Base-by-base conservation (phyloP, 2,797 vertebrate species). In the Anisognathus igniventris region DNA sequence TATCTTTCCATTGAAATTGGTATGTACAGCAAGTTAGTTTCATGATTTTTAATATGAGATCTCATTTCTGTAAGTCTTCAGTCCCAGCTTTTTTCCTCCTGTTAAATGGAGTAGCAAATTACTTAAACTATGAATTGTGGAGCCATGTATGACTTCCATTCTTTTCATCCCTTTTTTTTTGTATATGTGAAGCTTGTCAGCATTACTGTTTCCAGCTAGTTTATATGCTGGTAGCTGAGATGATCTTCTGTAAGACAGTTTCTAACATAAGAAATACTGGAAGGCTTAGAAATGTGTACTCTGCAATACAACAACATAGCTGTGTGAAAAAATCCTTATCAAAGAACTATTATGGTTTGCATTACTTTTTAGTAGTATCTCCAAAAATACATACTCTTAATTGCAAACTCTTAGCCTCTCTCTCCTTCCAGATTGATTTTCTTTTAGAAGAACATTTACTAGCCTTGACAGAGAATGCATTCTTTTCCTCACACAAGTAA, bases 51-150 rank as follows among this genome's bases (percentile, higher is more conserved):
- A 61, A 67, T 76, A 60, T 15, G 37, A 61, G 45, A 45, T 77
- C 45, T 86, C 37, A 27, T 88, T 88, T 82, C 65, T 61, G 4
- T 31, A 90, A 57, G 50, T 68, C 78, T 64, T 86, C 35, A 53
- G 61, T 42, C 25, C 12, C 1, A 18, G 15, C 18, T 57, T 85
- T 91, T 83, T 86, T 51, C 6, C 42, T 89, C 6, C 40, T 87
- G 58, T 85, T 82, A 92, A 91, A 94, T 74, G 68, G 27, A 74
- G 57, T 53, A 68, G 76, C n/a, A 96, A 47, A 86, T 87, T 84
- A 62, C 24, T 61, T 88, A 72, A 84, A 87, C 37, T 48, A 33
- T 51, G 33, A 91, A 48, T 62, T 75, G 60, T 79, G 62, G 62
- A 88, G 54, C 28, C 33, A 9, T 37, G 11, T 72, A n/a, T 68